phyloP scores from a whole-genome alignment of 2,888 invertebrate species.

The Ophioninae sp. region DNA sequence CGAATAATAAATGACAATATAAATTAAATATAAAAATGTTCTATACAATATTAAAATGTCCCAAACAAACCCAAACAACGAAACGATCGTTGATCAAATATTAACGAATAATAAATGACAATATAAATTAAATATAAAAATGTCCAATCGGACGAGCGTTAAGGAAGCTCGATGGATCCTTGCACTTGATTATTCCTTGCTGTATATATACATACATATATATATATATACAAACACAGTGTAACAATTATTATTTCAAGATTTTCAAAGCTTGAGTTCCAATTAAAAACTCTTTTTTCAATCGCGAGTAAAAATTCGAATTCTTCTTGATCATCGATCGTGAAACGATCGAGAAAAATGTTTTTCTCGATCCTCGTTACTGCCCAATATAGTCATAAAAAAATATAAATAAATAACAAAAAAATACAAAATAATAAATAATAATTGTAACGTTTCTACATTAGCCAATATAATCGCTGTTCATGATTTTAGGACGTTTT shows the following conservation, averaged over 20 bases:
- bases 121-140: neutral
- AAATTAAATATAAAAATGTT: neutral
- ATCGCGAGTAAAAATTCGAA: neutral
- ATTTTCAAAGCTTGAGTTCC: neutral
- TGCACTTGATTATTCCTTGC: neutral
- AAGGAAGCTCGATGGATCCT: neutral
- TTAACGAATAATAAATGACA: neutral
- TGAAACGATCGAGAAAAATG: neutral
- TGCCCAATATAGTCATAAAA: neutral
- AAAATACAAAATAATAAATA: neutral
- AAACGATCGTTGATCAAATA: neutral
- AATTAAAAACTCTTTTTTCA: neutral
- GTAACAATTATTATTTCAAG: too few relatives aligned
- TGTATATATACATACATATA: neutral
- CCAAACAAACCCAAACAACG: too few relatives aligned
- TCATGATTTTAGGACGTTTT: slow-evolving; percentile 71
- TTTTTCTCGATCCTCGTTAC: neutral
- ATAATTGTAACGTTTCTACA: neutral
- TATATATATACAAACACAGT: too few relatives aligned
- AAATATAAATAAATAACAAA: neutral
- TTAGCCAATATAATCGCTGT: neutral
- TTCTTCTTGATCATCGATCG: neutral
- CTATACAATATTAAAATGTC: neutral
- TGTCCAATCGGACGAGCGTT: neutral
- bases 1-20: neutral